A percentile compares a stretch with the other conserved stretches of the same genome.
Evolutionary conservation across 2,888 invertebrate species (phyloP).

Genomic region (Volucella inanis): DNA sequence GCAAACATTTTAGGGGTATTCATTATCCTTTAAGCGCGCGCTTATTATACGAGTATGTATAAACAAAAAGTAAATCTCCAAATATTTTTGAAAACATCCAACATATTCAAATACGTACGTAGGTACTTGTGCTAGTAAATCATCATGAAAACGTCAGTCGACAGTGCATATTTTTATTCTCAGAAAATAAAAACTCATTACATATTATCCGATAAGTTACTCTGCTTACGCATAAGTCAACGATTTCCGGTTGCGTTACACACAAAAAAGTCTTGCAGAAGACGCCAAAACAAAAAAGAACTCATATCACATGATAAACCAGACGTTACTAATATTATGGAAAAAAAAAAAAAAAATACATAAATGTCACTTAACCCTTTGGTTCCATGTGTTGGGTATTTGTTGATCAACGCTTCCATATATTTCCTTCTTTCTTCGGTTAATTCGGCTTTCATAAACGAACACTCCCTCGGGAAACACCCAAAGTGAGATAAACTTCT

Average conservation of each 20-base stretch:
- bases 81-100: no score
- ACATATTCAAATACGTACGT: no score
- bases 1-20: no score
- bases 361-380: slow-evolving; percentile 20
- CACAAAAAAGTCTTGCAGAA: slow-evolving; percentile 21
- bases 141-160: no score
- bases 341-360: not conserved
- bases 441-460: not conserved
- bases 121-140: no score
- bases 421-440: slow-evolving; percentile 9
- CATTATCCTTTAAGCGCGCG: no score
- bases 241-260: slow-evolving; percentile 51
- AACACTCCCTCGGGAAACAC: slow-evolving; percentile 53
- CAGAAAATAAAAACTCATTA: slow-evolving; percentile 1
- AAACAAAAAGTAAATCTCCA: no score
- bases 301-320: slow-evolving; percentile 26
- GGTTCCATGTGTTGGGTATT: slow-evolving; percentile 22
- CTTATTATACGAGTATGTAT: no score
- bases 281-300: not conserved
- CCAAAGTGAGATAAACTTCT: slow-evolving; percentile 48
- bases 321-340: slow-evolving; percentile 5
- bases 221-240: slow-evolving; percentile 35
- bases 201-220: not conserved
- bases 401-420: slow-evolving; percentile 33
- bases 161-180: no score